Evolutionary conservation across 1,140 invertebrate genomes (phyloP).

Genomic region (Tribolium madens): DNA sequence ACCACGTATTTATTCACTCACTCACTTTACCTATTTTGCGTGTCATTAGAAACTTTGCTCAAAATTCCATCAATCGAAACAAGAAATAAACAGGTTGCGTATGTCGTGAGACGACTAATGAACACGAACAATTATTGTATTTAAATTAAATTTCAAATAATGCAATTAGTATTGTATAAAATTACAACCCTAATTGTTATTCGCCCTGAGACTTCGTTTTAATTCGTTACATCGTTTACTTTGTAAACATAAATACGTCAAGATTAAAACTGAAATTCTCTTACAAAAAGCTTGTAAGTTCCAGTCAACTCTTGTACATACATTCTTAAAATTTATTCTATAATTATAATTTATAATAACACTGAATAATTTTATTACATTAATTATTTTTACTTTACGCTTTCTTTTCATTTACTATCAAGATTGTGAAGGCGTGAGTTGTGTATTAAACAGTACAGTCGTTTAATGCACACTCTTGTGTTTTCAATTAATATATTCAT

Average conservation of each 20-base stretch:
- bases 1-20: too few species aligned
- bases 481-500: constrained; percentile 30
- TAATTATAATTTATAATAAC: constrained; percentile 32
- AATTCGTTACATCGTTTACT: constrained; percentile 37
- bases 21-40: too few species aligned
- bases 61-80: too few species aligned
- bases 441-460: neutral
- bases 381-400: neutral
- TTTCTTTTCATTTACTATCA: neutral
- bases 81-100: neutral
- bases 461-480: neutral
- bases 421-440: neutral
- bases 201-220: constrained; percentile 36
- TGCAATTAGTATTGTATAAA: constrained; percentile 39
- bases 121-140: constrained; percentile 12
- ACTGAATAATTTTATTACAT: neutral
- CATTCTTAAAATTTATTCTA: neutral
- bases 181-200: constrained; percentile 38
- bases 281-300: constrained; percentile 28
- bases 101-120: constrained; percentile 1
- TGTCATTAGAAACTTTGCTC: too few species aligned
- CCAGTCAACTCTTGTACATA: constrained; percentile 20
- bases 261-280: constrained; percentile 38
- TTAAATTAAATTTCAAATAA: constrained; percentile 31
- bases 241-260: constrained; percentile 36